Conservation (phyloP, 2,888 invertebrate genomes). For the Aradus depressus region DNA sequence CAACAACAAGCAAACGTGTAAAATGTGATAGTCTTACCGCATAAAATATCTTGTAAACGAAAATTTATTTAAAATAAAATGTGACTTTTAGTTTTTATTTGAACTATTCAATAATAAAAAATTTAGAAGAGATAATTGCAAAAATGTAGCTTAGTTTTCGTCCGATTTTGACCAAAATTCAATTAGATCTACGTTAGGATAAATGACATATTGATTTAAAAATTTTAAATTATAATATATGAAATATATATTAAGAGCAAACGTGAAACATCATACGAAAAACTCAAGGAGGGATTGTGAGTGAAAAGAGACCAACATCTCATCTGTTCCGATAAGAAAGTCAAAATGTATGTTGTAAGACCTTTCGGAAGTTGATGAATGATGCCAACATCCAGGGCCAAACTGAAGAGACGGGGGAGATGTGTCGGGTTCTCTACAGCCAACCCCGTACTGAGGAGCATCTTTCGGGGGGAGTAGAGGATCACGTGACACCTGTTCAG, state of each 20-base stretch:
- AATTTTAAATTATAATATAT: background rate
- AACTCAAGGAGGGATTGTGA: background rate
- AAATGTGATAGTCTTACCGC: no score
- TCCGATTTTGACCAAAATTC: no score
- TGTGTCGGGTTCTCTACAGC: conserved; percentile 6
- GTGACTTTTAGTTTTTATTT: no score
- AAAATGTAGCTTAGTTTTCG: no score
- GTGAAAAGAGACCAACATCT: background rate
- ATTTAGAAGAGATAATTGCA: no score
- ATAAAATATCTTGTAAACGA: no score
- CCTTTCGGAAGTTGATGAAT: background rate
- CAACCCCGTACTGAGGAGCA: conserved; percentile 1
- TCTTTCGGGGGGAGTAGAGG: conserved; percentile 6
- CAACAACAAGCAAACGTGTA: no score
- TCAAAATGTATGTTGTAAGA: background rate
- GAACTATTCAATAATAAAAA: no score
- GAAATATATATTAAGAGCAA: background rate
- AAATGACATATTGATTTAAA: no score
- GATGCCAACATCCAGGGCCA: conserved; percentile 4
- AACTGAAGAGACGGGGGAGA: conserved; percentile 2
- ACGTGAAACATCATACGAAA: background rate
- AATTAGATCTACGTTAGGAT: no score
- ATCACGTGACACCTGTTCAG: conserved; percentile 5
- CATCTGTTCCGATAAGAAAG: background rate
- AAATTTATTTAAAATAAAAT: no score